phyloP scores from a whole-genome alignment of 2,113 vertebrate species.

The Tragelaphus scriptus region DNA sequence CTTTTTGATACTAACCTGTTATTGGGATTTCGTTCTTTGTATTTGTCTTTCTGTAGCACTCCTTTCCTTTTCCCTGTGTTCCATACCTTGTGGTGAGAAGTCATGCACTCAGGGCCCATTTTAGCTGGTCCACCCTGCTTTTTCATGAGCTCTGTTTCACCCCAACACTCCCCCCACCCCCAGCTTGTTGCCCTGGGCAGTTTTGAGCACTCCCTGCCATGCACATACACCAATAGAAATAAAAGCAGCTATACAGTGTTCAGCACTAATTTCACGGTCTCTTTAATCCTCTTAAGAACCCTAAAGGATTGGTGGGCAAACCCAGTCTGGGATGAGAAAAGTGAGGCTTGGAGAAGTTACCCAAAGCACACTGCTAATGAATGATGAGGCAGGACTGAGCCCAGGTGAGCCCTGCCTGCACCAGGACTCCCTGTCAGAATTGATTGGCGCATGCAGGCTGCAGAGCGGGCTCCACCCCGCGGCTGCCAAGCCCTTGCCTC shows the following conservation, averaged over 20 bases:
- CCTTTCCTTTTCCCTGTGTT: not conserved
- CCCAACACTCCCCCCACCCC: not conserved
- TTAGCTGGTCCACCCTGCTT: not conserved
- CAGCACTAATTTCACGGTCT: not conserved
- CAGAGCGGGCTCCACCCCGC: accelerated
- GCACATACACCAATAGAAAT: not conserved
- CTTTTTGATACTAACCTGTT: not conserved
- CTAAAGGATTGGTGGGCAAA: not conserved
- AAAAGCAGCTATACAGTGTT: not conserved
- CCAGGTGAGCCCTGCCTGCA: accelerated
- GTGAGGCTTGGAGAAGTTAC: not conserved
- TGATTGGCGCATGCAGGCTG: accelerated
- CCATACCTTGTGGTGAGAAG: not conserved
- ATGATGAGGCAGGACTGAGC: too few species aligned
- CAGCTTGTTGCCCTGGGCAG: not conserved
- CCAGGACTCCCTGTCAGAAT: too few species aligned
- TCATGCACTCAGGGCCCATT: not conserved
- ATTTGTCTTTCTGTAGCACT: not conserved
- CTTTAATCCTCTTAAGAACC: not conserved
- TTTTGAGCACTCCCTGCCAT: not conserved
- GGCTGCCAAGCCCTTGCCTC: not conserved
- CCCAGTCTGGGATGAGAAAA: not conserved
- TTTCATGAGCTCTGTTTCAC: not conserved
- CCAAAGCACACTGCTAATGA: not conserved
- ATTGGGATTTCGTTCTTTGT: not conserved